phyloP scores from a whole-genome alignment of 1,140 invertebrate genomes.

The Papilio helenus region DNA sequence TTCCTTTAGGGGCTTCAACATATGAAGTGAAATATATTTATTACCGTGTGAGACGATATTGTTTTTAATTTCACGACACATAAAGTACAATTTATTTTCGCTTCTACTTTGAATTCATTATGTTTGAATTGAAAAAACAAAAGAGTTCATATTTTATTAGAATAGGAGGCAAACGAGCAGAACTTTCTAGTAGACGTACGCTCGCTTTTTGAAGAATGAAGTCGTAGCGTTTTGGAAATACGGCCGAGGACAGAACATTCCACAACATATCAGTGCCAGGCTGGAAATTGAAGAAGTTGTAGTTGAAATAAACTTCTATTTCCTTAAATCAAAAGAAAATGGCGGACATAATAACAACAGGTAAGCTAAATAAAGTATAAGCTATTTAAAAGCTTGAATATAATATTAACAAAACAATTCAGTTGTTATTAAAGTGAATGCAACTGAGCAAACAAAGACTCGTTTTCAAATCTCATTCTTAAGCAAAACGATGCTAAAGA shows the following conservation, averaged over 20 bases:
- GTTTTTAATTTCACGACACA: constrained; percentile 23
- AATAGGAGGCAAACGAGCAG: no score
- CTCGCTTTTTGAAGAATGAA: no score
- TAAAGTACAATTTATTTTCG: background rate
- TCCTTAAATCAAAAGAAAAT: background rate
- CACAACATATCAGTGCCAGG: no score
- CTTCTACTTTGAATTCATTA: no score
- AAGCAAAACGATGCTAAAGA: constrained; percentile 11
- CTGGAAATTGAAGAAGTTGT: no score
- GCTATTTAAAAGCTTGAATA: constrained; percentile 3
- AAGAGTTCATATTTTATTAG: no score
- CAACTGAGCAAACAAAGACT: constrained; percentile 24
- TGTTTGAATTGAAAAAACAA: no score
- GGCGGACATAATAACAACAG: background rate
- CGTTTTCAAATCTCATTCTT: constrained; percentile 32
- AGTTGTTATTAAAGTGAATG: constrained; percentile 25
- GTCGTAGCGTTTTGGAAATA: no score
- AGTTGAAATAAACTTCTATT: no score
- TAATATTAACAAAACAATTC: constrained; percentile 11
- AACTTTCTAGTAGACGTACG: no score
- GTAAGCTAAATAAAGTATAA: background rate
- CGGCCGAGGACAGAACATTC: no score
- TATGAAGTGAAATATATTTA: constrained; percentile 28
- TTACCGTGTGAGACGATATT: constrained; percentile 5
- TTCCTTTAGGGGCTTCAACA: constrained; percentile 9